These are phyloP conservation scores for Enteromius viviparus DNA, from an alignment of 2,797 vertebrate genomes.

Conservation along the genomic window DNA sequence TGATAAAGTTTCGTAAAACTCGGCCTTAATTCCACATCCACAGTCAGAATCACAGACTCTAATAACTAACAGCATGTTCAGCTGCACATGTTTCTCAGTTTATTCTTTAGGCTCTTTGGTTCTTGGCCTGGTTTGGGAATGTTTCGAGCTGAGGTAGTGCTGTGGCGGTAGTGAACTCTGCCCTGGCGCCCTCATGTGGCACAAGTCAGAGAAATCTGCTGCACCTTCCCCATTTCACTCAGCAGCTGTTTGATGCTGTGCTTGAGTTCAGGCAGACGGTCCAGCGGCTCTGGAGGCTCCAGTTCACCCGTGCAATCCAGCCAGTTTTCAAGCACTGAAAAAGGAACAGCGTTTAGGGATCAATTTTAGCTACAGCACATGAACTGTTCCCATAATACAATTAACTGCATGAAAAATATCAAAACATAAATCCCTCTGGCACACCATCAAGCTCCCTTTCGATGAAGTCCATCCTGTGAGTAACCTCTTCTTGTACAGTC, in stretches of 20 bases:
- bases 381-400: neutral
- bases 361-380: neutral
- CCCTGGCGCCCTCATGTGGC: slow-evolving; percentile 85
- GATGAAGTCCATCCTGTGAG: slow-evolving; percentile 95
- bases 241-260: slow-evolving; percentile 93
- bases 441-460: slow-evolving; percentile 94
- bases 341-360: neutral
- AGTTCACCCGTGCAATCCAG: slow-evolving; percentile 95
- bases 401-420: neutral
- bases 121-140: neutral
- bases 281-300: slow-evolving; percentile 91
- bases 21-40: neutral
- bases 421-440: slow-evolving; percentile 23
- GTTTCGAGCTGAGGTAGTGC: slow-evolving; percentile 26
- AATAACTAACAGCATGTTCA: neutral
- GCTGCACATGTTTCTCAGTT: slow-evolving; percentile 26
- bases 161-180: slow-evolving; percentile 41
- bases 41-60: neutral
- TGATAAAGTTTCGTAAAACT: neutral
- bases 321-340: slow-evolving; percentile 93
- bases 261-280: slow-evolving; percentile 93
- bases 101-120: slow-evolving; percentile 34
- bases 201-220: slow-evolving; percentile 88
- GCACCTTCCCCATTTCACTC: slow-evolving; percentile 90
- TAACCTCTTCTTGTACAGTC: slow-evolving; percentile 92